phyloP scores from a whole-genome alignment of 2,113 vertebrate species.

The Notechis scutatus region DNA sequence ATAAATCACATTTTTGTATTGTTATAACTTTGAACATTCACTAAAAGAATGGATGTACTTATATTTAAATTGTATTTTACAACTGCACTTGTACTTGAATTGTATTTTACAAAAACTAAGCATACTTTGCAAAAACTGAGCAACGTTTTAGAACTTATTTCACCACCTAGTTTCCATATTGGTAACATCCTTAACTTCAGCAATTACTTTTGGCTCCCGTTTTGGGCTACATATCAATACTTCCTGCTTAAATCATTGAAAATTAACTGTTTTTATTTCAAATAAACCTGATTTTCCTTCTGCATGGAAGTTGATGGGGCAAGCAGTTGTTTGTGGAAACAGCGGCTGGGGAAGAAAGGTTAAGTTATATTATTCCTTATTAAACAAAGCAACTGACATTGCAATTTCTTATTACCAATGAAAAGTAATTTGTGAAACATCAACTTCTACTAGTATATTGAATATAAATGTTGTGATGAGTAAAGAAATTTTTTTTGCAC shows the following conservation, averaged over 20 bases:
- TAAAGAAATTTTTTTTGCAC: not conserved
- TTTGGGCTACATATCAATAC: not conserved
- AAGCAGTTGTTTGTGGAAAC: not conserved
- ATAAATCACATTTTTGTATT: not conserved
- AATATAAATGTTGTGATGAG: not conserved
- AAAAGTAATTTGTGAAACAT: not conserved
- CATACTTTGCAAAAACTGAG: not conserved
- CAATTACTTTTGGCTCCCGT: conserved; percentile 1
- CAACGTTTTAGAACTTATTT: conserved; percentile 14
- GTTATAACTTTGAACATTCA: not conserved
- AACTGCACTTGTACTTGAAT: not conserved
- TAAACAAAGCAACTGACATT: not conserved
- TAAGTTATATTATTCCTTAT: not conserved
- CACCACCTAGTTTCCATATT: conserved; percentile 31
- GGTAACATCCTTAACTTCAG: conserved; percentile 25
- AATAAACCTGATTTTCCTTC: conserved; percentile 16
- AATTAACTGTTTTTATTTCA: conserved; percentile 32
- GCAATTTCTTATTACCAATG: not conserved
- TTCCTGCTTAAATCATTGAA: not conserved
- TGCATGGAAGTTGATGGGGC: not conserved
- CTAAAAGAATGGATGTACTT: not conserved
- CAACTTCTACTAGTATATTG: not conserved
- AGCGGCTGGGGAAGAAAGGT: not conserved
- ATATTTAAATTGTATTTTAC: not conserved
- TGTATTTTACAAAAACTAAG: not conserved